Percentiles rank a stretch among this genome's conserved stretches.
Conservation (phyloP, 2,888 invertebrate genomes). For the Frankliniella intonsa region DNA sequence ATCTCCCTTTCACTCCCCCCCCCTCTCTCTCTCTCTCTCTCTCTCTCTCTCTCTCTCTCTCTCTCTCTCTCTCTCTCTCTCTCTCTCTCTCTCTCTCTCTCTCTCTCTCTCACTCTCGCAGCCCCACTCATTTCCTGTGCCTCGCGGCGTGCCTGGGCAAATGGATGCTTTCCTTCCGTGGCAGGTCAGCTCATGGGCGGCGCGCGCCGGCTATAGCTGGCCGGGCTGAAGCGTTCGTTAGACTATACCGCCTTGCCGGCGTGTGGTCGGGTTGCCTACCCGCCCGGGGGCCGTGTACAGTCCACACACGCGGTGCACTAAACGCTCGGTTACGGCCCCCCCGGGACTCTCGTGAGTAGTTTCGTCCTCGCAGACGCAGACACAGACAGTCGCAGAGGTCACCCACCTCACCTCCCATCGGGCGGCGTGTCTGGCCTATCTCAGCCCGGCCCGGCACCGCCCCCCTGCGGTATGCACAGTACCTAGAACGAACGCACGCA, state of each 20-base stretch:
- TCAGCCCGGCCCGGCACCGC: too few species aligned
- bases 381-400: too few species aligned
- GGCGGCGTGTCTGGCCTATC: too few species aligned
- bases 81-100: not conserved
- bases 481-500: too few species aligned
- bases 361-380: not conserved
- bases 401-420: too few species aligned
- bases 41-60: not conserved
- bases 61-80: not conserved
- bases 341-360: not conserved
- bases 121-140: not conserved
- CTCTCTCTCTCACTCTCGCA: not conserved
- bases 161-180: conserved; percentile 20
- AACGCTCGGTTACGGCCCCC: not conserved
- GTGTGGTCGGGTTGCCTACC: not conserved
- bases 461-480: too few species aligned
- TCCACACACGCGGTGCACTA: not conserved
- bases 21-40: not conserved
- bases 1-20: not conserved
- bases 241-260: not conserved
- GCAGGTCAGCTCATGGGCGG: too few species aligned
- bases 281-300: not conserved
- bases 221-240: not conserved
- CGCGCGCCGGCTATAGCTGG: not conserved
- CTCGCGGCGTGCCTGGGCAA: not conserved